Percentiles rank a stretch among this genome's conserved stretches.
Evolutionary conservation across 2,888 invertebrate species (phyloP).

Genomic region (Ophraella communa): DNA sequence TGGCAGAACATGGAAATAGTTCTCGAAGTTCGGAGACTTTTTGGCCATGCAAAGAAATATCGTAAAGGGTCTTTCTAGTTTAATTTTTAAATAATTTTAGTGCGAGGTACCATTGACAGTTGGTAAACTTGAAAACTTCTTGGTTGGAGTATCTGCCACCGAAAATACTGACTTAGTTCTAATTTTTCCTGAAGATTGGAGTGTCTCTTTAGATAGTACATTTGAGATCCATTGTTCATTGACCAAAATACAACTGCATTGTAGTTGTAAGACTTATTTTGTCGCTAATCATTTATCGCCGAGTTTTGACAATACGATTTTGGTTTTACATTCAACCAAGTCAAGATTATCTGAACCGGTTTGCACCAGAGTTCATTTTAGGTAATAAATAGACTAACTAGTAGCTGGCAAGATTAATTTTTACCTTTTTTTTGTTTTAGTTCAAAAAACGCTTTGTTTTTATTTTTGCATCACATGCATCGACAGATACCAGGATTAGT

Average conservation of each 20-base stretch:
- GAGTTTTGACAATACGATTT: constrained; percentile 42
- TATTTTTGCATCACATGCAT: constrained; percentile 60
- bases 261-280: constrained; percentile 39
- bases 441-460: constrained; percentile 54
- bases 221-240: constrained; percentile 50
- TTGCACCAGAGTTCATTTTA: constrained; percentile 2
- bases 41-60: too few relatives aligned
- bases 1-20: too few relatives aligned
- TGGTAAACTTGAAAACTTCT: constrained; percentile 39
- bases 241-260: constrained; percentile 36
- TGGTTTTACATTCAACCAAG: constrained; percentile 36
- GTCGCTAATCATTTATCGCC: constrained; percentile 41
- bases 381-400: too few relatives aligned
- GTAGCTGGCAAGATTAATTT: too few relatives aligned
- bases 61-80: too few relatives aligned
- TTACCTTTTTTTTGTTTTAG: constrained; percentile 54
- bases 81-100: too few relatives aligned
- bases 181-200: constrained; percentile 39
- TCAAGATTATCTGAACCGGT: not conserved
- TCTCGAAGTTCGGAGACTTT: too few relatives aligned
- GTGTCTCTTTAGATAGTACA: constrained; percentile 40
- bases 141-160: constrained; percentile 39
- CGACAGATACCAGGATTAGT: constrained; percentile 55
- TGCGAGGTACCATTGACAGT: constrained; percentile 11
- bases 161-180: constrained; percentile 43